Evolutionary conservation across 1,140 invertebrate species (phyloP).

Genomic region (Telenomus remus): DNA sequence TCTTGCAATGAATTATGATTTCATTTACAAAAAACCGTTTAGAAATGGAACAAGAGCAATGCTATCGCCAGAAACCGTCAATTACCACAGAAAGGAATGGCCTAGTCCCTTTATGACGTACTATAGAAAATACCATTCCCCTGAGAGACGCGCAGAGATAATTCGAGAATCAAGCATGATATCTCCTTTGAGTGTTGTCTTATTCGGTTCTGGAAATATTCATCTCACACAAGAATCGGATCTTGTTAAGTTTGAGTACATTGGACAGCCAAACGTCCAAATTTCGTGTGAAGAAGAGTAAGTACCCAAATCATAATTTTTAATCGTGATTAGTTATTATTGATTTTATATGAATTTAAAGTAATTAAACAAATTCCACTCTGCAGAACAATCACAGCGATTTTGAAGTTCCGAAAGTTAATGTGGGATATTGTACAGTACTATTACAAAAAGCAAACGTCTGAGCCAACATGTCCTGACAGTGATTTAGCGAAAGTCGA

Average conservation of each 20-base stretch:
- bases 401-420: conserved; percentile 73
- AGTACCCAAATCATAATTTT: conserved; percentile 32
- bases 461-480: background rate
- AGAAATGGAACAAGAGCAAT: conserved; percentile 73
- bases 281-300: conserved; percentile 71
- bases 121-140: conserved; percentile 71
- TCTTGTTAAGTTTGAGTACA: conserved; percentile 63
- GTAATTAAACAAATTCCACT: conserved; percentile 13
- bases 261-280: conserved; percentile 64
- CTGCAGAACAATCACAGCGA: conserved; percentile 59
- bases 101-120: conserved; percentile 70
- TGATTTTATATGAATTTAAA: no score
- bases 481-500: conserved; percentile 29
- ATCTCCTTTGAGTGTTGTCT: conserved; percentile 74
- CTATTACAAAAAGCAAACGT: conserved; percentile 72
- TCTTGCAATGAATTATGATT: background rate
- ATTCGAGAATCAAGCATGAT: conserved; percentile 76
- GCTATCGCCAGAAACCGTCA: conserved; percentile 77
- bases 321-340: conserved; percentile 4
- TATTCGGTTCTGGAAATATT: conserved; percentile 71
- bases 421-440: conserved; percentile 76
- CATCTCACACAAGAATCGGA: conserved; percentile 51
- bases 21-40: background rate
- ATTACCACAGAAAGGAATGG: conserved; percentile 72
- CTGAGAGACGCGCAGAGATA: conserved; percentile 70